Evolutionary conservation across 1,140 invertebrate genomes (phyloP), one percentile per base, ranked within the genome.

Genomic region (Aphaenogaster rudis): DNA sequence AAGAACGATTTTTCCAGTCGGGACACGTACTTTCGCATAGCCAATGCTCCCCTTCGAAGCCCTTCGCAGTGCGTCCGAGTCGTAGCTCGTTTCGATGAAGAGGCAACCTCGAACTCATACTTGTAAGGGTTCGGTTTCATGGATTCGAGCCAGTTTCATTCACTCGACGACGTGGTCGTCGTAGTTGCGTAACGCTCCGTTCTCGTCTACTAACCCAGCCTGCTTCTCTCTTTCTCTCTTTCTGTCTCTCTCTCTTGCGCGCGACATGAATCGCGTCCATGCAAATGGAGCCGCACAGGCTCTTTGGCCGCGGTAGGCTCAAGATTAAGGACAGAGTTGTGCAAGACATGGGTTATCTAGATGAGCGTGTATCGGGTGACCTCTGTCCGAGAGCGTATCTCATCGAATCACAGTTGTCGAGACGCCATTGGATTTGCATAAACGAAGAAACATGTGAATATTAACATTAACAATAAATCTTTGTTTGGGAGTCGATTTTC

Each of bases 61-160:
- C 79, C 21, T 71, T 71, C 66, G 21, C 36, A 9, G n/a, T n/a
- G 50, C 6, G 59, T 61, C 54, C 39, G 39, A 45, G 64, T 67
- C 39, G 39, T n/a, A 9, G n/a, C 28, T 78, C 57, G 57, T 42
- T n/a, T 45, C 39, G 15, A 21, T 1, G 6, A 42, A 13, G 6
- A 69, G 48, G 7, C 66, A 72, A 45, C 50, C 66, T 81, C 79
- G 50, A 72, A 71, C 66, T 71, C 36, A 54, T 81, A 81, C 39
- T 81, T 72, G 79, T 89, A 88, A 85, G 86, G 74, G 57, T 61
- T 71, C 48, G 67, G 39, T 90, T 87, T 90, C 59, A 76, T 88
- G 88, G 89, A 90, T 88, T 80, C 79, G 36, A 90, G 89, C 74
- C 90, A 92, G 91, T 92, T 92, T 93, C 90, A 91, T 93, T 92